Evolutionary conservation across 2,113 vertebrate genomes (phyloP).

Genomic region (Penelope pileata): DNA sequence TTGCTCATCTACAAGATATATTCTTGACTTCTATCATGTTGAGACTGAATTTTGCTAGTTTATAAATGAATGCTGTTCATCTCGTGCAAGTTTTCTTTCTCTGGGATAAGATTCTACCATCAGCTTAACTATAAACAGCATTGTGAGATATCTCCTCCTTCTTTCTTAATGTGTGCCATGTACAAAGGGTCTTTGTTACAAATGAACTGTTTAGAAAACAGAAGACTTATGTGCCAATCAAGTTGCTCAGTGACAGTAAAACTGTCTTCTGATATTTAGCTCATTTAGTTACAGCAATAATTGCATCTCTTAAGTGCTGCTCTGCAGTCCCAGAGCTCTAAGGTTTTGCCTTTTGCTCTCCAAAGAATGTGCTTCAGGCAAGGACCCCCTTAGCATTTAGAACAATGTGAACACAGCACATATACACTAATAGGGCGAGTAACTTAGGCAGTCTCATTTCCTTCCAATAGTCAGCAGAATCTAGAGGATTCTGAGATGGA

Average conservation of each 20-base stretch:
- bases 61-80: background rate
- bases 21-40: background rate
- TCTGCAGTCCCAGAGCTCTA: background rate
- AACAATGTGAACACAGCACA: background rate
- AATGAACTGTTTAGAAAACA: background rate
- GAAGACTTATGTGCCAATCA: background rate
- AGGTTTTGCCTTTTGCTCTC: background rate
- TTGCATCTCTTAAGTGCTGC: background rate
- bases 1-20: background rate
- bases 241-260: background rate
- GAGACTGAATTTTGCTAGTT: background rate
- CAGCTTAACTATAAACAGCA: background rate
- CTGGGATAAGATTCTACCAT: background rate
- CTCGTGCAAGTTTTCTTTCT: background rate
- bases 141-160: fast-evolving
- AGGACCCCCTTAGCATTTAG: fast-evolving
- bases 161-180: background rate
- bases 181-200: background rate
- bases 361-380: background rate
- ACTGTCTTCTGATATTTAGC: background rate
- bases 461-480: background rate
- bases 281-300: background rate
- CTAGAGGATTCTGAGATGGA: background rate
- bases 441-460: background rate
- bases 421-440: background rate